These are phyloP conservation scores for Xenopus tropicalis DNA, from an alignment of 2,113 vertebrate genomes.

Conservation along the genomic window DNA sequence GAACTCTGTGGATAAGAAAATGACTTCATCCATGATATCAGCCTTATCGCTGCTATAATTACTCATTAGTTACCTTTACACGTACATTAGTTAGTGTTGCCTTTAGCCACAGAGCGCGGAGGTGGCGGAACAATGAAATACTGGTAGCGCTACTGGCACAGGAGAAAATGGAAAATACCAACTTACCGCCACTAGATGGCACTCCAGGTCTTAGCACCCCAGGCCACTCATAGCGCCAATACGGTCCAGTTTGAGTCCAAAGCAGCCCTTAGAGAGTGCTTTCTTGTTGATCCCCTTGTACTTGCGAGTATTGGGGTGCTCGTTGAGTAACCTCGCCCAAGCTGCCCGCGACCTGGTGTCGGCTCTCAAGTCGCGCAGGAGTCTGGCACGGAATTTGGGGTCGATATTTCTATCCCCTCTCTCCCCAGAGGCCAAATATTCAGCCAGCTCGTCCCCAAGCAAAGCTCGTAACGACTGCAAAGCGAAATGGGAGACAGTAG, in stretches of 20 bases:
- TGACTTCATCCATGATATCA: too few species aligned
- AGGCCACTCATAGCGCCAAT: constrained; percentile 93
- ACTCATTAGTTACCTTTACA: too few species aligned
- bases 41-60: too few species aligned
- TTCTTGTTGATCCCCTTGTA: constrained; percentile 81
- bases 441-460: constrained; percentile 72
- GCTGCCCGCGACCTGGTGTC: constrained; percentile 74
- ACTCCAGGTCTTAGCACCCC: constrained; percentile 78
- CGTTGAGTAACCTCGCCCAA: constrained; percentile 79
- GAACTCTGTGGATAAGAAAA: too few species aligned
- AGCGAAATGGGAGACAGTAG: neutral
- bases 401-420: constrained; percentile 61
- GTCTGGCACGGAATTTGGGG: constrained; percentile 67
- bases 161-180: neutral
- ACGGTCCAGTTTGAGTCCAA: constrained; percentile 93
- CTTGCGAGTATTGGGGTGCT: constrained; percentile 69
- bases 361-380: constrained; percentile 76
- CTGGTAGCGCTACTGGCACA: too few species aligned
- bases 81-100: too few species aligned
- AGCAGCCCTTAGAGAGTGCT: constrained; percentile 80
- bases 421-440: constrained; percentile 70
- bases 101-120: too few species aligned
- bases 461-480: constrained; percentile 68
- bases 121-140: too few species aligned
- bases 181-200: constrained; percentile 70